Conservation (phyloP, 2,113 vertebrate species). For the Corvus moneduloides region DNA sequence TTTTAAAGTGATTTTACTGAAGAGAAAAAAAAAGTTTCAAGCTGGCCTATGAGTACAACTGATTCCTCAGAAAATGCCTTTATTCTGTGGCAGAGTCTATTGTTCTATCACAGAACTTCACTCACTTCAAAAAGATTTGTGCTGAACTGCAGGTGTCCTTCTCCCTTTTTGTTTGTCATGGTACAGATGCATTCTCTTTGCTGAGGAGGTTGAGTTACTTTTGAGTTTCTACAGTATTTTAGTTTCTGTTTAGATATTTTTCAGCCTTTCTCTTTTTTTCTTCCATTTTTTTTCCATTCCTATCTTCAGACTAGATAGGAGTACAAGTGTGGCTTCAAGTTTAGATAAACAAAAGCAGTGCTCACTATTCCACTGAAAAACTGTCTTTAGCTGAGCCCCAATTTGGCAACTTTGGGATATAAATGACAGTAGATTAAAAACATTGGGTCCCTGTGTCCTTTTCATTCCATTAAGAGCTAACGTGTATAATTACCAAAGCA, state of each 20-base stretch:
- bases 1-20: neutral
- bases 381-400: neutral
- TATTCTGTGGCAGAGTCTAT: neutral
- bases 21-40: neutral
- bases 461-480: constrained; percentile 7
- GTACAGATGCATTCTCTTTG: neutral
- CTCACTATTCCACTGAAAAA: neutral
- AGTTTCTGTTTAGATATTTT: neutral
- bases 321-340: neutral
- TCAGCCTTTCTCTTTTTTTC: neutral
- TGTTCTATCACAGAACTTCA: neutral
- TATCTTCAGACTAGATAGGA: neutral
- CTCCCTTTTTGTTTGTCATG: neutral
- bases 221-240: neutral
- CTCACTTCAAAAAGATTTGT: constrained; percentile 20
- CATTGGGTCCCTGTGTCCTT: neutral
- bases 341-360: neutral
- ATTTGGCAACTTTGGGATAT: neutral
- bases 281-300: neutral
- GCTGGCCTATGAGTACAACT: neutral
- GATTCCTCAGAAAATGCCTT: neutral
- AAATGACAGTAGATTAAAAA: neutral
- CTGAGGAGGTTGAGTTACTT: neutral
- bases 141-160: neutral
- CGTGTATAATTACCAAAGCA: neutral